Percentiles rank a stretch among this genome's conserved stretches.
Evolutionary conservation across 2,113 vertebrate species (phyloP).

Genomic region (Accipiter virgatus): DNA sequence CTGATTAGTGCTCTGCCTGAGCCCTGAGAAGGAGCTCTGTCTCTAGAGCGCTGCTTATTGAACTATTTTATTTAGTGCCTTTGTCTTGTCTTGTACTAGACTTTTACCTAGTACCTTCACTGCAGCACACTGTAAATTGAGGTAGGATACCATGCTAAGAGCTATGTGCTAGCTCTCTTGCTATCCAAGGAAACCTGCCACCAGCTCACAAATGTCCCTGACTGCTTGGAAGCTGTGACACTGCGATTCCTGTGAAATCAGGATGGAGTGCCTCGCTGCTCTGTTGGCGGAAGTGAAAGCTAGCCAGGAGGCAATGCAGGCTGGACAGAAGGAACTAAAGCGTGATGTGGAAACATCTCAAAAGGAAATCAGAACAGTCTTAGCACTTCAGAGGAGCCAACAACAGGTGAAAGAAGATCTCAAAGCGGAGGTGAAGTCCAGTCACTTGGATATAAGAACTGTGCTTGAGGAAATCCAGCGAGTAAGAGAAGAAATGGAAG

Average conservation of each 20-base stretch:
- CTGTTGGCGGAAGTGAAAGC: slow-evolving; percentile 45
- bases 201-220: background rate
- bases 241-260: accelerated
- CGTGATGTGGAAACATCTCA: slow-evolving; percentile 16
- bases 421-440: slow-evolving; percentile 41
- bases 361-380: slow-evolving; percentile 24
- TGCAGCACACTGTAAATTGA: background rate
- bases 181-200: background rate
- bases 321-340: slow-evolving; percentile 46
- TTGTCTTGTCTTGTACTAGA: background rate
- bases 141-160: background rate
- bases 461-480: slow-evolving; percentile 60
- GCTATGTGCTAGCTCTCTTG: background rate
- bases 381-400: slow-evolving; percentile 55
- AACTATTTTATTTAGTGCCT: background rate
- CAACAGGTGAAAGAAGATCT: slow-evolving; percentile 64
- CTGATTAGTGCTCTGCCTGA: slow-evolving; percentile 41
- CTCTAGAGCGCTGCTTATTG: background rate
- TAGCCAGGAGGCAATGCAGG: slow-evolving; percentile 29
- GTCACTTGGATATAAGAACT: slow-evolving; percentile 59
- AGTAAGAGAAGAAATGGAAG: slow-evolving; percentile 64
- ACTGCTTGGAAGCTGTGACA: background rate
- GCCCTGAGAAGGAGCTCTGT: slow-evolving; percentile 11
- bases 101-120: background rate
- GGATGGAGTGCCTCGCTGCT: slow-evolving; percentile 38